Base-by-base conservation (phyloP, 2,797 vertebrate species). In the Myripristis jacobus region DNA sequence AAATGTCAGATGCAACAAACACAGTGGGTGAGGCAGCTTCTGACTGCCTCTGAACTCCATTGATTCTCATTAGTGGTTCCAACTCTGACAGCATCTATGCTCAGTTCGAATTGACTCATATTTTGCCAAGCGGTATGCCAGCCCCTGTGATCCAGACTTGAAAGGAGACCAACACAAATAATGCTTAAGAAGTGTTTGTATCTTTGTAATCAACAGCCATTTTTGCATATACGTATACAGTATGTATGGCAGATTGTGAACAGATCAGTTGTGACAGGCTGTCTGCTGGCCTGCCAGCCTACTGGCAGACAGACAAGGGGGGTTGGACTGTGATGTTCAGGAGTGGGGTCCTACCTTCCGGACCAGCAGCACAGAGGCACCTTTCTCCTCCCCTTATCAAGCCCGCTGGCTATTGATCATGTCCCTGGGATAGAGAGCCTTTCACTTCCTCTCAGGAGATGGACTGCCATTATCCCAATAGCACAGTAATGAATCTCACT, bases 401-500 rank as follows among this genome's bases (percentile, higher is more conserved):
- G 75, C 74, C 25, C 56, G 77, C 86, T 66, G 75, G 80, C 80
- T 92, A 94, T 94, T 91, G 93, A 94, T 94, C 85, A 85, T 82
- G 83, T 85, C 89, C 80, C 70, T 75, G 84, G 75, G 88, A 90
- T 88, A 88, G 89, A 91, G 88, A 89, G 83, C 76, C 72, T 89
- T 81, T 85, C 82, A 72, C 91, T 90, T 89, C 90, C 89, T 90
- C 84, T 87, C 82, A 77, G 84, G 90, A 93, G 89, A 89, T 90
- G 72, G 79, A 82, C 87, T 90, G 86, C 82, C 87, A 87, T 90
- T 91, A 90, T 88, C 80, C 87, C 82, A 73, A 81, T 77, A 82
- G 87, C 87, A 77, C 66, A 60, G 88, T 92, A 93, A 93, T 94
- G 91, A 93, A 92, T 93, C 88, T 91, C 82, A 89, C 88, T 91